Base-by-base conservation (phyloP, 2,113 vertebrate species). In the Pelmatolapia mariae region DNA sequence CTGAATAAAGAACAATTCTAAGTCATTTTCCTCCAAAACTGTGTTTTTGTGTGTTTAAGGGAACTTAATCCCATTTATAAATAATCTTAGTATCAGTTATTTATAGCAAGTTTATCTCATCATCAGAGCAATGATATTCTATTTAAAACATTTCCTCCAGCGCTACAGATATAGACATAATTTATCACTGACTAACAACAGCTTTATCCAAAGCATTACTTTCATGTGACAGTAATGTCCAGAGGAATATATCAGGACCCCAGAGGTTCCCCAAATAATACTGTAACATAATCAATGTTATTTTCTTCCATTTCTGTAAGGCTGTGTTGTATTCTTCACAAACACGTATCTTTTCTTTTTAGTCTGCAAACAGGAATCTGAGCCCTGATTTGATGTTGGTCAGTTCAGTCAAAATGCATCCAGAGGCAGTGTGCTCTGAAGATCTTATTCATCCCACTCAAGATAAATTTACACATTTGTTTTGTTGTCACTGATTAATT, bases 131-230 rank as follows among this genome's bases (percentile, higher is more conserved):
- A 26, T 73, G 15, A 47, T 73, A 73, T 73, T 73, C 47, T 15
- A 47, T 10, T 47, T 47, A 7, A 73, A 73, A 26, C 0, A 45
- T 26, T 73, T 45, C 0, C 9, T 24, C 38, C n/a, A 43, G 66
- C 0, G 1, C n/a, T 73, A 0, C 68, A n/a, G n/a, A n/a, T n/a
- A n/a, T n/a, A n/a, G n/a, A 73, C 68, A 29, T 71, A 38, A 40
- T 40, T 22, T 13, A 38, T 40, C 7, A 2, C 4, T 71, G 13
- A 73, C 4, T 40, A 45, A 45, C 68, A 73, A 3, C 22, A 73
- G 5, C 68, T 73, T 18, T 29, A 26, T 73, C 68, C 3, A 26
- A 18, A 26, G 8, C 7, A 26, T 45, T 73, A 45, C 22, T 73
- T 73, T 43, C 22, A 4, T 73, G 22, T 73, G 12, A 73, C 38